phyloP scores from a whole-genome alignment of 2,797 vertebrate genomes.

The Diplodus puntazzo region DNA sequence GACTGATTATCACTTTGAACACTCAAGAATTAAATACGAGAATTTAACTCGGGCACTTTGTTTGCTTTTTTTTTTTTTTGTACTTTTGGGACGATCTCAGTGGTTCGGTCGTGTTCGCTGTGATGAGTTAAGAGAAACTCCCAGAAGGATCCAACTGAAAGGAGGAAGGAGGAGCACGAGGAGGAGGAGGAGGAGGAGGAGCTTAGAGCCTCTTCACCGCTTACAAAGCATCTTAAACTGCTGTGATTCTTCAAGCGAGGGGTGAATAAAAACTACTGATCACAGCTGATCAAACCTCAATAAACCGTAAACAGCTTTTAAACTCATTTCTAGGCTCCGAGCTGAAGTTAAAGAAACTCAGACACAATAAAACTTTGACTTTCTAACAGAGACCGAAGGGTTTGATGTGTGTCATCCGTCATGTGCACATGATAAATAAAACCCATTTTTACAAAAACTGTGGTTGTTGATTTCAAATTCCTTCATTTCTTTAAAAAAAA shows the following conservation, averaged over 20 bases:
- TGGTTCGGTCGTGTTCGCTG: not conserved
- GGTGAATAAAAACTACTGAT: not conserved
- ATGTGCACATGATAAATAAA: not conserved
- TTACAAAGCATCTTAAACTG: not conserved
- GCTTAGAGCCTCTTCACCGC: not conserved
- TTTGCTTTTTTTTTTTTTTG: constrained; percentile 2
- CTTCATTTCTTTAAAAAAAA: constrained; percentile 17
- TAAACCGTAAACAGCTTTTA: not conserved
- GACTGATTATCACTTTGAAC: constrained; percentile 27
- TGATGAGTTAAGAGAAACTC: not conserved
- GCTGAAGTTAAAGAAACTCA: constrained; percentile 6
- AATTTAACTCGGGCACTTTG: constrained; percentile 16
- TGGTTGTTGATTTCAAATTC: constrained; percentile 4
- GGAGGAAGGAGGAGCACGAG: constrained; percentile 1
- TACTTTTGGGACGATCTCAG: constrained; percentile 6
- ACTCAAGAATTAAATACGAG: not conserved
- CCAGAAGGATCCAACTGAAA: not conserved
- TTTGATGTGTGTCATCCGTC: not conserved
- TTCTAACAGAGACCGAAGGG: not conserved
- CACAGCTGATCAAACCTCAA: not conserved
- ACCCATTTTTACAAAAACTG: not conserved
- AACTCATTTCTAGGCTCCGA: not conserved
- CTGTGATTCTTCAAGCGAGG: not conserved
- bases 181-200: not conserved
- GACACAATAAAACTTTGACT: not conserved